phyloP scores from a whole-genome alignment of 2,888 invertebrate species.

The Branchipolynoe longqiensis region DNA sequence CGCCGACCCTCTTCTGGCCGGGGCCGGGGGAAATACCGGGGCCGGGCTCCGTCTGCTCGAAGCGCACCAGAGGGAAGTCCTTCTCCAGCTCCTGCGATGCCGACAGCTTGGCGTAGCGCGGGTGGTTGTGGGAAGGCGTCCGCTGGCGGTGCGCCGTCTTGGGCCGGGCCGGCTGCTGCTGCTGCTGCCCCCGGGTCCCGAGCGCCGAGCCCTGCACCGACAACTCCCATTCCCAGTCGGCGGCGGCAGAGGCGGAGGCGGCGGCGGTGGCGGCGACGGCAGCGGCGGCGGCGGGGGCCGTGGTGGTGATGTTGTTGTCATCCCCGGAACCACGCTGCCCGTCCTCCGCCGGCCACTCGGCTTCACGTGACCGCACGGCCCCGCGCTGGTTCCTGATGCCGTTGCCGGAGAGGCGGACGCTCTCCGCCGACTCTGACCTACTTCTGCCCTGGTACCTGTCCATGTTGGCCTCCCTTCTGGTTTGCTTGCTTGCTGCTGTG shows the following conservation, averaged over 20 bases:
- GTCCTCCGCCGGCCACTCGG: not conserved
- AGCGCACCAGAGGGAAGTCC: constrained; percentile 19
- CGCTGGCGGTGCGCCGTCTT: constrained; percentile 41
- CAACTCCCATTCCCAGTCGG: not conserved
- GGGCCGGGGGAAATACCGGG: not conserved
- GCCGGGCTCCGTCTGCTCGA: not conserved
- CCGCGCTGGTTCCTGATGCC: not conserved
- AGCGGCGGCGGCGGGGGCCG: too few relatives aligned
- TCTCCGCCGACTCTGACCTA: not conserved
- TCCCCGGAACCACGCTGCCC: too few relatives aligned
- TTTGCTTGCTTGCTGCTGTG: too few relatives aligned
- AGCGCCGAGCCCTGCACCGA: not conserved
- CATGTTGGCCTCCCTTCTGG: constrained; percentile 1
- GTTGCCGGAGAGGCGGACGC: not conserved
- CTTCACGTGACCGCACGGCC: not conserved
- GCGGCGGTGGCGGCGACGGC: not conserved
- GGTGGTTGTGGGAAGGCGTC: constrained; percentile 50
- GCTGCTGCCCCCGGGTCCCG: not conserved
- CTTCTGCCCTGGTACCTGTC: not conserved
- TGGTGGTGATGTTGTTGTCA: too few relatives aligned
- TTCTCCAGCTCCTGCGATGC: not conserved
- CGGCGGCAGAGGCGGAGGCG: not conserved
- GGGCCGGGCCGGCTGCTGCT: not conserved
- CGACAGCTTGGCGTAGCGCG: constrained; percentile 36
- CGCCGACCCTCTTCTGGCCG: not conserved